phyloP scores from a whole-genome alignment of 2,797 vertebrate species.

The Oreochromis mossambicus region DNA sequence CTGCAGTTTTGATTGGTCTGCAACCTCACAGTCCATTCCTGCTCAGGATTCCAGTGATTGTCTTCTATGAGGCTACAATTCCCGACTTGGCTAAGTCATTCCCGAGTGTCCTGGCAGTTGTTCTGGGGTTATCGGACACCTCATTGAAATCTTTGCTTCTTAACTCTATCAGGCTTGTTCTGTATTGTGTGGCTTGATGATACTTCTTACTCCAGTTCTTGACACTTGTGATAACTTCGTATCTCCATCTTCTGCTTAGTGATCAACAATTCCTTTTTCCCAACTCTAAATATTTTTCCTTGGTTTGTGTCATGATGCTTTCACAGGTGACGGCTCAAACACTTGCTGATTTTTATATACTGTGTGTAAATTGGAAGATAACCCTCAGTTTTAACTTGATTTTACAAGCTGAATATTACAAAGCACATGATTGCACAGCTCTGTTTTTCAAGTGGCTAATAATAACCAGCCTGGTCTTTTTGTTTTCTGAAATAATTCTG shows the following conservation, averaged over 20 bases:
- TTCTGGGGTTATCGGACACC: rapidly evolving
- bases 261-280: background rate
- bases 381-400: background rate
- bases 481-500: background rate
- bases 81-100: background rate
- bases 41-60: background rate
- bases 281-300: background rate
- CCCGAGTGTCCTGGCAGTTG: background rate
- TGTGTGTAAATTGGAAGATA: background rate
- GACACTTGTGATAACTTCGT: background rate
- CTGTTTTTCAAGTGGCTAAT: background rate
- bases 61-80: background rate
- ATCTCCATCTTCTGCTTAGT: background rate
- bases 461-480: rapidly evolving
- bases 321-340: background rate
- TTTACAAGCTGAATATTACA: background rate
- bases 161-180: background rate
- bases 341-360: background rate
- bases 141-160: background rate
- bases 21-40: background rate
- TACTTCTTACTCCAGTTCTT: rapidly evolving
- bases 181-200: background rate
- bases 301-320: rapidly evolving
- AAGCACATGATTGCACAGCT: background rate
- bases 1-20: background rate